Evolutionary conservation across 2,797 vertebrate genomes (phyloP), one percentile per base, ranked within the genome.

Genomic region (Graptemys geographica): DNA sequence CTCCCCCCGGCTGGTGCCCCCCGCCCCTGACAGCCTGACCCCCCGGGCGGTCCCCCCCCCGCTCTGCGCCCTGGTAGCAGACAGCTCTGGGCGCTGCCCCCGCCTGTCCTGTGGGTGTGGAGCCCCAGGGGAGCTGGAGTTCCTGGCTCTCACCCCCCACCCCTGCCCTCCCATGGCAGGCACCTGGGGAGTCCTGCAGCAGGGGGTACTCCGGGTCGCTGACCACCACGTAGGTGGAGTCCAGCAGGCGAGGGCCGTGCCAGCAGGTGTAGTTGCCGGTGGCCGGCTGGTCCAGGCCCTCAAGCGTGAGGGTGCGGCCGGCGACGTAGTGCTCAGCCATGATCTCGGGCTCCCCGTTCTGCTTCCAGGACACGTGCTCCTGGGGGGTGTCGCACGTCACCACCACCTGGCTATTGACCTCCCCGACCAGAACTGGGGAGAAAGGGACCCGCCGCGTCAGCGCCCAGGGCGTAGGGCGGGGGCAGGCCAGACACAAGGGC

Each of bases 181-280:
- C 37, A n/a, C 57, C 78, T 7, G 3, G 57, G 69, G 59, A 2
- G 11, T 8, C 28, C 5, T 8, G 13, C 59, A 88, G 41, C 37
- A 81, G 65, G 11, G 62, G 53, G 51, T 4, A 27, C 2, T 55
- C 41, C 1, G 18, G 44, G 25, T 49, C 53, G 41, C 33, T 8
- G 79, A 96, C 18, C 59, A 93, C 96, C 92, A 97, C 83, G 0
- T 93, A 87, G 90, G 79, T 95, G 78, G 8, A 65, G 86, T 95
- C 90, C 76, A 97, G 94, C 92, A 97, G 86, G 18, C 44, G 1
- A 0, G 12, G 0, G 15, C 91, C 92, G 0, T 81, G 90, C 97
- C 97, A 97, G 95, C 97, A 97, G 94, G 91, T 97, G 95, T 97
- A 97, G 93, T 97, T 97, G 83, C 96, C 96, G 0, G 96, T 1